These are phyloP conservation scores for Agrotis exclamationis DNA, from an alignment of 2,888 invertebrate species.

Conservation along the genomic window DNA sequence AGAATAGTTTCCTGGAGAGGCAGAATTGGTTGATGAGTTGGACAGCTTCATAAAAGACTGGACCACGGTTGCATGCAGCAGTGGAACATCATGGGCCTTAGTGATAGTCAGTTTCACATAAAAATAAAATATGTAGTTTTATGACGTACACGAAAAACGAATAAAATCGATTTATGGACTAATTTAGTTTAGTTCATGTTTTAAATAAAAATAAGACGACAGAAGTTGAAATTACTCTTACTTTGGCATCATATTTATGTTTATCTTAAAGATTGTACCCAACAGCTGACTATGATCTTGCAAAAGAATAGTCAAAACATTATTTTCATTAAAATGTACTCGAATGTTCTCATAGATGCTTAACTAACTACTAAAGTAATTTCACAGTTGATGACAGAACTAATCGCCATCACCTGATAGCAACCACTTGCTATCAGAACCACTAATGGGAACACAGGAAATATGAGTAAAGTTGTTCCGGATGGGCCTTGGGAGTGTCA, in stretches of 20 bases:
- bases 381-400: not conserved
- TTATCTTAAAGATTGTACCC: too few species aligned
- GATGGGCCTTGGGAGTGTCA: constrained; percentile 64
- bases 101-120: constrained; percentile 5
- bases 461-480: constrained; percentile 74
- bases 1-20: too few species aligned
- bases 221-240: not conserved
- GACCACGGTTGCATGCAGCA: too few species aligned
- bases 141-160: constrained; percentile 3
- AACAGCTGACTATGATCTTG: not conserved
- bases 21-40: too few species aligned
- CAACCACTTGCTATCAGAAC: constrained; percentile 43
- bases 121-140: constrained; percentile 20
- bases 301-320: not conserved
- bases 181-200: constrained; percentile 9
- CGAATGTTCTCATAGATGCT: too few species aligned
- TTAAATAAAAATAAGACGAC: not conserved
- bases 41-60: too few species aligned
- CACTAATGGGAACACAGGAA: constrained; percentile 67
- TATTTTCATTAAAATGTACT: not conserved
- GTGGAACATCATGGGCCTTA: too few species aligned
- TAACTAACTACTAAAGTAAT: too few species aligned
- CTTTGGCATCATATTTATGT: not conserved
- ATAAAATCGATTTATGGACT: constrained; percentile 11
- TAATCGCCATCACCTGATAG: constrained; percentile 33